phyloP scores from a whole-genome alignment of 2,888 invertebrate species.

The Nomada flava region DNA sequence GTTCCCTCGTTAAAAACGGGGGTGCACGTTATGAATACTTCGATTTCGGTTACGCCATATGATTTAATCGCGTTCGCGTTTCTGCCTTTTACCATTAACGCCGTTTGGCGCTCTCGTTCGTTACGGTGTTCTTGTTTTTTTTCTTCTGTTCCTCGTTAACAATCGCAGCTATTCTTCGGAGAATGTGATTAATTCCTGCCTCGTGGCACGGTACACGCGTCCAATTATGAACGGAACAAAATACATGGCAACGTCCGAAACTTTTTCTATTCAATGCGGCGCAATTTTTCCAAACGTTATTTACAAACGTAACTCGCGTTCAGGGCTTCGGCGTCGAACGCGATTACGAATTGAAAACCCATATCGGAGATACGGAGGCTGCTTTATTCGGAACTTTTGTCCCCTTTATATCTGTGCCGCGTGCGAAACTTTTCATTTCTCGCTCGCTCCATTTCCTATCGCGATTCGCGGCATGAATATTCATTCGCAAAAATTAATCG shows the following conservation, averaged over 20 bases:
- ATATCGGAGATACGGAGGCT: neutral
- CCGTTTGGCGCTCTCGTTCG: conserved; percentile 24
- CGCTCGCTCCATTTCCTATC: neutral
- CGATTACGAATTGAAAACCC: neutral
- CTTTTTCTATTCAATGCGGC: conserved; percentile 13
- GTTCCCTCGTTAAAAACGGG: conserved; percentile 6
- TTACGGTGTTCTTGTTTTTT: conserved; percentile 6
- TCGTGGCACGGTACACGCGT: conserved; percentile 17
- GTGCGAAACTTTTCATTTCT: conserved; percentile 5
- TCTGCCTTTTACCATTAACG: neutral
- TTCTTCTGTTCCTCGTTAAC: neutral
- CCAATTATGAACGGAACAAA: conserved; percentile 34
- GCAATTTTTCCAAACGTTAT: neutral
- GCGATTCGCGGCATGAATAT: conserved; percentile 37
- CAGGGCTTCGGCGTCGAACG: neutral
- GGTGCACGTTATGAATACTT: neutral
- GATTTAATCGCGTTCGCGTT: conserved; percentile 24
- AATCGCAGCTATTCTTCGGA: conserved; percentile 3
- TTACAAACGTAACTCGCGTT: neutral
- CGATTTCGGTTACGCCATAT: conserved; percentile 20
- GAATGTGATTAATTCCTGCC: neutral
- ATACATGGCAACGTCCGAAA: neutral
- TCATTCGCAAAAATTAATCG: conserved; percentile 50
- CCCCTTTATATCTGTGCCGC: neutral
- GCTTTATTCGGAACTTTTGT: neutral